A percentile compares a stretch with the other conserved stretches of the same genome.
These are phyloP conservation scores for Steinernema scapterisci DNA, from an alignment of 2,888 invertebrate genomes.

Conservation along the genomic window DNA sequence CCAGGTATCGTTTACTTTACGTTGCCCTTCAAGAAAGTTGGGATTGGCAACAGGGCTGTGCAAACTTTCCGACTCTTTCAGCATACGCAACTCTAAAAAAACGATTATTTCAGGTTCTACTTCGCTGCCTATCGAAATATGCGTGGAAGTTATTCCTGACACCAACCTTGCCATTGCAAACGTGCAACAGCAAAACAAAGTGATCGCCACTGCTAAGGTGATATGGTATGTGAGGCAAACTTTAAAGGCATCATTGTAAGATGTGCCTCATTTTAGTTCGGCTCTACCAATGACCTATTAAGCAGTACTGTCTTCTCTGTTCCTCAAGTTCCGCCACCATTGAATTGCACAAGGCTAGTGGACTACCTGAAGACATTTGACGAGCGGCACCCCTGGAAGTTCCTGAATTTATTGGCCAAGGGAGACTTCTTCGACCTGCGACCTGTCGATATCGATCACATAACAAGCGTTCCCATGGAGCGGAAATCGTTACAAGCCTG, in stretches of 20 bases:
- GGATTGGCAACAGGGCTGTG: too few species aligned
- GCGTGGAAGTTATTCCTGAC: not conserved
- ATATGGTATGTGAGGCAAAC: not conserved
- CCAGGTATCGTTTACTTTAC: not conserved
- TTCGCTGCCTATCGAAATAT: not conserved
- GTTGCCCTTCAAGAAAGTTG: not conserved
- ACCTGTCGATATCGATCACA: conserved; percentile 1
- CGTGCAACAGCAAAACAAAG: not conserved
- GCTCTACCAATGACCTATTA: not conserved
- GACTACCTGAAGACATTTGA: not conserved
- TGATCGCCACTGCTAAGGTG: not conserved
- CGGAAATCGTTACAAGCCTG: not conserved
- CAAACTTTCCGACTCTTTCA: too few species aligned
- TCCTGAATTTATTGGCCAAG: not conserved
- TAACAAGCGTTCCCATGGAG: not conserved
- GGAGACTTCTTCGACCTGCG: not conserved
- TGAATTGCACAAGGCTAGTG: not conserved
- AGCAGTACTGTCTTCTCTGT: not conserved
- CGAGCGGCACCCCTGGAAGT: not conserved
- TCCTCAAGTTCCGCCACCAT: not conserved
- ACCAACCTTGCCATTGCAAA: not conserved
- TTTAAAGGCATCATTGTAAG: not conserved
- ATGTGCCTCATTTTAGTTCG: not conserved
- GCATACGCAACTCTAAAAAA: too few species aligned
- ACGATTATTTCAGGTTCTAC: too few species aligned